These are phyloP conservation scores for Cyclophora albipunctata DNA, from an alignment of 2,888 invertebrate genomes.

Conservation along the genomic window DNA sequence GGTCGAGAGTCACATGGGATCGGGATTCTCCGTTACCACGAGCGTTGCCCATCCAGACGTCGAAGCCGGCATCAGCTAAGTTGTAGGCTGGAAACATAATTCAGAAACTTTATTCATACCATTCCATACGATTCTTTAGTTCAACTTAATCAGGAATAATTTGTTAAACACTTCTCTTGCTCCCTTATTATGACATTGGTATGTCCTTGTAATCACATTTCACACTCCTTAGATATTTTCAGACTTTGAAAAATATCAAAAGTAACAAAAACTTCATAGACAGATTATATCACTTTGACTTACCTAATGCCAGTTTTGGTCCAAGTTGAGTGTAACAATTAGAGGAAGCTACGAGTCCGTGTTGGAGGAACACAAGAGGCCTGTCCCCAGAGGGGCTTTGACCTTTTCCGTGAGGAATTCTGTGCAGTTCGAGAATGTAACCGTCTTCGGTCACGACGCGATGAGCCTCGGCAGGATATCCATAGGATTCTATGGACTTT, in stretches of 20 bases:
- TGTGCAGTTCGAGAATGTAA: constrained; percentile 44
- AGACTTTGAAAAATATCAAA: no score
- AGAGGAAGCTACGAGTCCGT: constrained; percentile 37
- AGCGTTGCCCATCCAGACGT: constrained; percentile 89
- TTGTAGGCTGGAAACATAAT: constrained; percentile 74
- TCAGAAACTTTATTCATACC: no score
- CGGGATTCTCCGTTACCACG: constrained; percentile 84
- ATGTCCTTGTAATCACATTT: no score
- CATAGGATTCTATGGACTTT: constrained; percentile 27
- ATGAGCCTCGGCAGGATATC: constrained; percentile 38
- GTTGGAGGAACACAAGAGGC: constrained; percentile 48
- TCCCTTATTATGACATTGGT: no score
- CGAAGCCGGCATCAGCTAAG: constrained; percentile 79
- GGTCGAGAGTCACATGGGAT: constrained; percentile 62
- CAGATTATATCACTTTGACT: constrained; percentile 1
- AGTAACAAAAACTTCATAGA: no score
- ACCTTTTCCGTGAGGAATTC: constrained; percentile 36
- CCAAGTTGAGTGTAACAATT: constrained; percentile 29
- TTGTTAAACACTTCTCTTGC: no score
- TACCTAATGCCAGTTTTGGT: constrained; percentile 36
- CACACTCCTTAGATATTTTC: no score
- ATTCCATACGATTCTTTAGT: no score
- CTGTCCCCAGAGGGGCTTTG: constrained; percentile 13
- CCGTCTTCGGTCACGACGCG: constrained; percentile 41
- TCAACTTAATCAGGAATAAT: no score